Percentiles rank a stretch among this genome's conserved stretches.
These are phyloP conservation scores for Schizaphis graminum DNA, from an alignment of 2,888 invertebrate genomes.

Conservation along the genomic window DNA sequence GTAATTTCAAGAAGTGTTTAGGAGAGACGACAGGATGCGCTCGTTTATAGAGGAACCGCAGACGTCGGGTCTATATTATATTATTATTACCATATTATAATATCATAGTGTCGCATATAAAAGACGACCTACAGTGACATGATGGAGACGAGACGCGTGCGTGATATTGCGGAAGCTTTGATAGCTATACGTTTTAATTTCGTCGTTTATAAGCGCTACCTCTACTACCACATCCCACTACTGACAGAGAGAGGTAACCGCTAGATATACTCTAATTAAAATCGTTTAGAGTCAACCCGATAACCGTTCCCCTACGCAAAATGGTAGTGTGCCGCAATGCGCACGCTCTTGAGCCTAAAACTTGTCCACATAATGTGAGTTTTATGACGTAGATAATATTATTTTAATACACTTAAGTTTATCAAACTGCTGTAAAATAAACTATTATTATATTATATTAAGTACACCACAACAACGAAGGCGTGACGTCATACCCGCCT, in stretches of 20 bases:
- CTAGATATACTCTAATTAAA: constrained; percentile 28
- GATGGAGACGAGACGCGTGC: neutral
- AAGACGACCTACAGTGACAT: neutral
- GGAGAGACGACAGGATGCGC: neutral
- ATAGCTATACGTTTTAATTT: constrained; percentile 6
- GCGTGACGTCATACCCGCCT: neutral
- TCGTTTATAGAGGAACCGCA: constrained; percentile 1
- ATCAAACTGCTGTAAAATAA: neutral
- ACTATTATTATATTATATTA: neutral
- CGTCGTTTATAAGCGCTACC: neutral
- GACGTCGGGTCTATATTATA: neutral
- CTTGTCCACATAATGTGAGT: neutral
- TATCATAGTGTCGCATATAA: neutral
- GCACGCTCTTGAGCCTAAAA: neutral
- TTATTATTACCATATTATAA: constrained; percentile 17
- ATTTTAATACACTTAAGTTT: neutral
- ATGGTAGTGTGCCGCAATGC: neutral
- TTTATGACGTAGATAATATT: neutral
- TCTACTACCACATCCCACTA: neutral
- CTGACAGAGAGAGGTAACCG: neutral
- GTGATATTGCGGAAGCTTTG: neutral
- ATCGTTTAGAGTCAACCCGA: neutral
- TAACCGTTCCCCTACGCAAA: neutral
- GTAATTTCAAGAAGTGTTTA: neutral
- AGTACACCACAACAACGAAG: neutral